Base-by-base conservation (phyloP, 2,797 vertebrate species). In the Enteromius viviparus region DNA sequence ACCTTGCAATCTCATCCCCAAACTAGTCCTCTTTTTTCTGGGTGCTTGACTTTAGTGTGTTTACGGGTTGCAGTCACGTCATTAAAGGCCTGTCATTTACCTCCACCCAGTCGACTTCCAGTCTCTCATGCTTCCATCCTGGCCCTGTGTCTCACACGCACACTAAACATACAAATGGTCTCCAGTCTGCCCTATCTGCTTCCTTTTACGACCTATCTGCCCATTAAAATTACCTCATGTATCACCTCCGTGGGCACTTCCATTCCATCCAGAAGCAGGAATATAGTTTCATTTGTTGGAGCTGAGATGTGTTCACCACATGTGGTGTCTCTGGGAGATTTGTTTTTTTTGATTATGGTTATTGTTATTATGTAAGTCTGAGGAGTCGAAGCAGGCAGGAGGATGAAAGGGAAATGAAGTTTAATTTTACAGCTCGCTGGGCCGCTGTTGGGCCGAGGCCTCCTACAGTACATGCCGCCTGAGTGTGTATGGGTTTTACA, bases 351-450 rank as follows among this genome's bases (percentile, higher is more conserved):
- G 91, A 92, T 92, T 91, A 89, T 84, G 78, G 86, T 89, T 82
- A 91, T 92, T 89, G 89, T 91, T 76, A 87, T 93, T 91, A 90
- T 90, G 89, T 90, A 92, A 92, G 87, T 89, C 75, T 90, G 85
- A 89, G 86, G 87, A 72, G 37, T 89, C 88, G 89, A 90, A 92
- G 90, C 91, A 90, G 92, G 91, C 92, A 90, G 90, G 89, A 51
- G 89, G 89, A 91, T 91, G 88, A 88, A 89, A 87, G 88, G 90
- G 88, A 87, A 92, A 86, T 68, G 86, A 91, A 89, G 81, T 94
- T 94, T 94, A 94, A 95, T 95, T 95, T 95, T 93, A 94, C 94
- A 95, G 92, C 87, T 92, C 92, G 93, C 87, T 94, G 93, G 87
- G 88, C 92, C 89, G 74, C 91, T 91, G 92, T 89, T 77, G 86